phyloP scores from a whole-genome alignment of 2,888 invertebrate species.

The Muschampia plurimacula region DNA sequence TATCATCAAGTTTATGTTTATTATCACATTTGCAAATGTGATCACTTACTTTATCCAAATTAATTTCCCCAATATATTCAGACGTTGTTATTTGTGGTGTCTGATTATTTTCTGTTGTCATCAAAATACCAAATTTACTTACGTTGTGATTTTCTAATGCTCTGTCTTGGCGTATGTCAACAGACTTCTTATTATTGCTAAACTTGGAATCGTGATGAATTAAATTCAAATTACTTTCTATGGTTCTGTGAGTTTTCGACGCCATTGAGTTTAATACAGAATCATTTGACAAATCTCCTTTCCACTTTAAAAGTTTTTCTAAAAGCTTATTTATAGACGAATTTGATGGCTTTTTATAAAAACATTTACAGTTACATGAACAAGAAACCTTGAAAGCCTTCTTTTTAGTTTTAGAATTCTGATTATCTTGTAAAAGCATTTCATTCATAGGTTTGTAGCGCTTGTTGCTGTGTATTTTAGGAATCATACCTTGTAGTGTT shows the following conservation, averaged over 20 bases:
- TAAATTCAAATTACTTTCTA: slow-evolving; percentile 39
- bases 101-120: slow-evolving; percentile 37
- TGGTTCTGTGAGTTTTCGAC: background rate
- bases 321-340: slow-evolving; percentile 71
- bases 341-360: slow-evolving; percentile 70
- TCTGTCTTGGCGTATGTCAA: slow-evolving; percentile 15
- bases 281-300: slow-evolving; percentile 37
- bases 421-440: slow-evolving; percentile 44
- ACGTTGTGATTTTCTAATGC: background rate
- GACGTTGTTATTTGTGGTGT: slow-evolving; percentile 55
- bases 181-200: slow-evolving; percentile 23
- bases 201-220: slow-evolving; percentile 34
- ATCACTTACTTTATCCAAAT: slow-evolving; percentile 70
- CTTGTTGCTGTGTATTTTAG: slow-evolving; percentile 50
- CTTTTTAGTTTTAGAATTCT: slow-evolving; percentile 38
- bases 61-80: slow-evolving; percentile 67
- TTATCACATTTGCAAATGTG: slow-evolving; percentile 53
- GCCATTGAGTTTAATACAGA: slow-evolving; percentile 5
- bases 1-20: slow-evolving; percentile 27
- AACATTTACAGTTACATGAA: slow-evolving; percentile 62
- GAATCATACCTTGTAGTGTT: slow-evolving; percentile 46
- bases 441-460: slow-evolving; percentile 57
- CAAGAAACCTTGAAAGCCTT: slow-evolving; percentile 49
- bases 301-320: slow-evolving; percentile 54
- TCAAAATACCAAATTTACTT: slow-evolving; percentile 8